Conservation (phyloP, 2,113 vertebrate genomes). For the Lampris incognitus region DNA sequence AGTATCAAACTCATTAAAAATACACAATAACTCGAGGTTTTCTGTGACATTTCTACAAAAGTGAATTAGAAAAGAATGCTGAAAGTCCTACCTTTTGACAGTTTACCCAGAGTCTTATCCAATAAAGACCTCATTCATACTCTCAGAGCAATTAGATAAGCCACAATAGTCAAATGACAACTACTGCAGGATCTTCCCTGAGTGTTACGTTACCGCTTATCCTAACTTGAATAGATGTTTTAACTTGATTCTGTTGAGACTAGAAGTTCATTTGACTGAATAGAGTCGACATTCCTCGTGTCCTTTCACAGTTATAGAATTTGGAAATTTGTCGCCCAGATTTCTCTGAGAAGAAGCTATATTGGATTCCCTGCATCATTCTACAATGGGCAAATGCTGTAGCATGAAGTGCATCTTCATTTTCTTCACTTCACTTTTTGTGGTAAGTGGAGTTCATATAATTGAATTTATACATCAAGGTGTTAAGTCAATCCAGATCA, state of each 20-base stretch:
- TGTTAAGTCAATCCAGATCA: too few relatives aligned
- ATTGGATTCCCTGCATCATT: neutral
- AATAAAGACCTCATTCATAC: neutral
- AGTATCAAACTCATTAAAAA: too few relatives aligned
- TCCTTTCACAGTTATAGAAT: neutral
- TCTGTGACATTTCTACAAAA: too few relatives aligned
- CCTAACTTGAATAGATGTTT: neutral
- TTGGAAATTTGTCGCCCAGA: neutral
- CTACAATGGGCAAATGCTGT: conserved; percentile 24
- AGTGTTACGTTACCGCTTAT: neutral
- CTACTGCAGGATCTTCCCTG: neutral
- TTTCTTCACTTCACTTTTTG: conserved; percentile 47
- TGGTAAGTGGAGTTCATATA: conserved; percentile 43
- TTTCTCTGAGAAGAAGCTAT: neutral
- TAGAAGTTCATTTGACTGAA: neutral
- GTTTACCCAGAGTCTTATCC: neutral
- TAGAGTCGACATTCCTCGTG: neutral
- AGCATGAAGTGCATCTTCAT: conserved; percentile 46
- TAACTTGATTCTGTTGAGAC: neutral
- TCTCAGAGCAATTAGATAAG: conserved; percentile 35
- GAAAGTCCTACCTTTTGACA: too few relatives aligned
- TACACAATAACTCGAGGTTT: too few relatives aligned
- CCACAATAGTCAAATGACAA: neutral
- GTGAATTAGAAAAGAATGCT: too few relatives aligned
- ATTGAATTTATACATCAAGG: too few relatives aligned